Base-by-base conservation (phyloP, 1,140 invertebrate genomes). In the Dreissena polymorpha region DNA sequence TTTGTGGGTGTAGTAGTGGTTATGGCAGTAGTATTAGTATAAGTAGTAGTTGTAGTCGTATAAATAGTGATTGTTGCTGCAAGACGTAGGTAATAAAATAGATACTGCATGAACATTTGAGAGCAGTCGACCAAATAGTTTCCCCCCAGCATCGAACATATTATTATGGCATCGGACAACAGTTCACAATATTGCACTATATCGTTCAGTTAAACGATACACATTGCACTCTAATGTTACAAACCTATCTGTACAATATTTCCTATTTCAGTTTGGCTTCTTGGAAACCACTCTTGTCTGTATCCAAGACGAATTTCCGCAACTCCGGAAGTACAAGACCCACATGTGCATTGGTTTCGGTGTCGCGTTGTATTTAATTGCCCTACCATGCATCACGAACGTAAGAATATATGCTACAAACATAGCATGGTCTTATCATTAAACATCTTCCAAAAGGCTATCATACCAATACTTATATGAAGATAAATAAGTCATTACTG, bases 201-300 rank as follows among this genome's bases (percentile, higher is more conserved):
- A 2, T 63, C 23, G 18, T 63, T 63, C 18, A 63, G 18, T 63
- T 10, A n/a, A 25, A n/a, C 18, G 60, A 63, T n/a, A n/a, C 23
- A 25, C 60, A 63, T 63, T n/a, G 18, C 18, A 63, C 23, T 63
- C 7, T 63, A 63, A n/a, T n/a, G 18, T 63, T 63, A n/a, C 18
- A n/a, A 25, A 63, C 23, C 2, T 25, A 63, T 25, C 18, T n/a
- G 39, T 39, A 39, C 39, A 39, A 39, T 39, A 39, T 39, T 39
- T 39, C 39, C 39, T 39, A 8, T 29, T 84, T n/a, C 91, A 96
- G 96, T 97, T 97, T 95, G 96, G 96, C 2, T 95, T 96, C 21
- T 92, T 97, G 86, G 96, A 97, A 92, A 94, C 96, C 0, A 94
- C 96, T 0, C 95, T 96, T 80, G 94, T 95, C 0, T 95, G 96